These are phyloP conservation scores for Onychostoma macrolepis DNA, from an alignment of 2,113 vertebrate species.

Conservation along the genomic window DNA sequence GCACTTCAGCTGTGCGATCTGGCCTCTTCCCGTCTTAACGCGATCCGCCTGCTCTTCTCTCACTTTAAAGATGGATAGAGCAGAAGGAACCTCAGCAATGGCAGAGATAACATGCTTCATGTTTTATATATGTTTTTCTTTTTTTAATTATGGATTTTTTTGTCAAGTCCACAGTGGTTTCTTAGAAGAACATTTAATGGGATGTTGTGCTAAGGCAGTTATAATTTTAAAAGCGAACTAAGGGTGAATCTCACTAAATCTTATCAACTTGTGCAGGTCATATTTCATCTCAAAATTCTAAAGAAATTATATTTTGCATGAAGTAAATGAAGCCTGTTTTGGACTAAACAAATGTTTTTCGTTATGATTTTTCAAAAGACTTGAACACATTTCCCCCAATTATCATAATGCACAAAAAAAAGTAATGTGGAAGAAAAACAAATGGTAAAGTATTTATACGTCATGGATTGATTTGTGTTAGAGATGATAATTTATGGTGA, in stretches of 20 bases:
- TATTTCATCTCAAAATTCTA: background rate
- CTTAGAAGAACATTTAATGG: slow-evolving; percentile 15
- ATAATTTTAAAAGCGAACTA: background rate
- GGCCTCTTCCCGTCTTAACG: slow-evolving; percentile 37
- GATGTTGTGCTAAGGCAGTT: slow-evolving; percentile 6
- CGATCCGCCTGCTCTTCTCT: slow-evolving; percentile 26
- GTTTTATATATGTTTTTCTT: background rate
- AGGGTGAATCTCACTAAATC: background rate
- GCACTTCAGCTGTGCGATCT: slow-evolving; percentile 49
- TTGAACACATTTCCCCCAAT: background rate
- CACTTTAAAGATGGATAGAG: slow-evolving; percentile 30
- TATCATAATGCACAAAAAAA: background rate
- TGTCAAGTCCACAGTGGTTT: background rate
- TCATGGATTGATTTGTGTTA: background rate
- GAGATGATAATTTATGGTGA: background rate
- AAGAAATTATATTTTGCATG: background rate
- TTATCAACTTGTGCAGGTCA: background rate
- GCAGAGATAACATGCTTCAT: slow-evolving; percentile 34
- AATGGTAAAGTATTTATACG: background rate
- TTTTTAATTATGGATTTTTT: background rate
- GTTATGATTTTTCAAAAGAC: background rate
- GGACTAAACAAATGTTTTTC: background rate
- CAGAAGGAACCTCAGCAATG: slow-evolving; percentile 35
- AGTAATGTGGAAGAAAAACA: background rate
- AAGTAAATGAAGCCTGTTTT: background rate